phyloP scores from a whole-genome alignment of 1,140 invertebrate genomes.

The Antheraea mylitta region DNA sequence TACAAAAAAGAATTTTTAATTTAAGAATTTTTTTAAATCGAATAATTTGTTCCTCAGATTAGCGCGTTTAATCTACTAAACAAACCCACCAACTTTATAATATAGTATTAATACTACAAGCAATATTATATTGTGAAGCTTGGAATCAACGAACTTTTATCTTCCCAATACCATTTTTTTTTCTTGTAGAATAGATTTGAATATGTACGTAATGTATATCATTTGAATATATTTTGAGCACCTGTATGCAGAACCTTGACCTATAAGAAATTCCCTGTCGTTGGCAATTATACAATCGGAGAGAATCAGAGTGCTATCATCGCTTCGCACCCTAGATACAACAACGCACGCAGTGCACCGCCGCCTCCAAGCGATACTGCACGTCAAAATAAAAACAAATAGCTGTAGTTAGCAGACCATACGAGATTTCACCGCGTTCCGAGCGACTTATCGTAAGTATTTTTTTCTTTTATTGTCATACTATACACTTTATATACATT shows the following conservation, averaged over 20 bases:
- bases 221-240: background rate
- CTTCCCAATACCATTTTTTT: no score
- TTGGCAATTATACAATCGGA: slow-evolving; percentile 5
- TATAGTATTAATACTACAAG: no score
- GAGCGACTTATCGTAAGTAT: background rate
- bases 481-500: background rate
- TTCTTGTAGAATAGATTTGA: no score
- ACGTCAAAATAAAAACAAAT: slow-evolving; percentile 8
- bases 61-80: no score
- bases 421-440: slow-evolving; percentile 13
- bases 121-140: no score
- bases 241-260: slow-evolving; percentile 5
- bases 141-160: no score
- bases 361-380: slow-evolving; percentile 7
- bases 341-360: slow-evolving; percentile 3
- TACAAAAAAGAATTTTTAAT: no score
- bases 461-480: background rate
- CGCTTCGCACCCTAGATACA: background rate
- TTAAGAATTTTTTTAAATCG: no score
- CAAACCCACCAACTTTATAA: no score
- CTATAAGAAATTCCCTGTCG: background rate
- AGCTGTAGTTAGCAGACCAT: background rate
- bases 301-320: background rate
- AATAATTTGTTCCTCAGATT: no score
- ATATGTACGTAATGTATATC: no score